Evolutionary conservation across 2,113 vertebrate genomes (phyloP), one percentile per base, ranked within the genome.

Genomic region (Suncus etruscus): DNA sequence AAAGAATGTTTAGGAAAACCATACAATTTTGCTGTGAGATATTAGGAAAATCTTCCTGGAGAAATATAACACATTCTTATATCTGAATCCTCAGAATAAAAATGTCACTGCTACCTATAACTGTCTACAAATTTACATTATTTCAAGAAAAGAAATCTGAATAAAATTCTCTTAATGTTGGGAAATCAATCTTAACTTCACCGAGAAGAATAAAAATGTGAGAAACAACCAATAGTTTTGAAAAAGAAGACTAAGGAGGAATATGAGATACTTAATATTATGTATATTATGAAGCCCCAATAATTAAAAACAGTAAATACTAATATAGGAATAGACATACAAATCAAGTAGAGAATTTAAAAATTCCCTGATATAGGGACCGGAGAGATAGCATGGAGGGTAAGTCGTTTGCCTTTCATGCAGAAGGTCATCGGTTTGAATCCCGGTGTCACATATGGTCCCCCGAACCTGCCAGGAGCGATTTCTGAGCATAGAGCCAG

Each of bases 21-120:
- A 73, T 68, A 83, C 83, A 94, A 85, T 4, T 77, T 29, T 80
- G 31, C 92, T 83, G 61, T 87, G 72, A 90, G 22, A 92, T 15
- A 18, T 11, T 85, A 93, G 83, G 86, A 89, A 94, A 84, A 72
- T 11, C 82, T 61, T 39, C 91, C 82, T 54, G 87, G 85, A 61
- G 75, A 95, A 74, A 82, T 75, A 61, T 3, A 88, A 11, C 87
- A 89, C 87, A 82, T 84, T 89, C 70, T 89, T 87, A 87, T 32
- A 84, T 31, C 54, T 24, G 66, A 92, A 89, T 14, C 31, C 47
- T 94, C 66, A 66, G 68, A 94, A 66, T 74, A 83, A 93, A 93
- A 89, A 91, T 54, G 91, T 63, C 79, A 80, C 3, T 39, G 11
- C 74, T 91, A 58, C 48, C 54, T 25, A 88, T 81, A 5, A 45